These are phyloP conservation scores for Cinclus cinclus DNA, from an alignment of 2,113 vertebrate species.

Conservation along the genomic window DNA sequence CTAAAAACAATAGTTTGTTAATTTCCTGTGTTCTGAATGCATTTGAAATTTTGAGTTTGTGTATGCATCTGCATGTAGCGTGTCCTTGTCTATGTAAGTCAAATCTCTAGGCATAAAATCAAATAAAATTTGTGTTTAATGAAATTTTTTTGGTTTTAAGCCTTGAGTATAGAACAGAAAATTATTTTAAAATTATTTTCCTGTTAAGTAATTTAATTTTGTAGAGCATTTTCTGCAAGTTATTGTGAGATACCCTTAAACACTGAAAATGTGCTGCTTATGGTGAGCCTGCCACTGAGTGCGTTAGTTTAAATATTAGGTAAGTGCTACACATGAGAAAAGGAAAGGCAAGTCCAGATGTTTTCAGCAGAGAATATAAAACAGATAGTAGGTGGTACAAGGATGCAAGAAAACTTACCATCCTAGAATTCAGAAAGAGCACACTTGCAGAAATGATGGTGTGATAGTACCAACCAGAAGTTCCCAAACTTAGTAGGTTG, in stretches of 20 bases:
- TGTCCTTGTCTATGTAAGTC: not conserved
- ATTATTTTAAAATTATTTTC: not conserved
- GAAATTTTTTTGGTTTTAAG: not conserved
- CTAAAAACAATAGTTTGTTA: not conserved
- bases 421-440: not conserved
- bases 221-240: not conserved
- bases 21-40: not conserved
- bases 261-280: not conserved
- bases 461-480: not conserved
- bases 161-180: not conserved
- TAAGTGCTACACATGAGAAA: not conserved
- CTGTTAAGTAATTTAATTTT: not conserved
- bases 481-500: not conserved
- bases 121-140: not conserved
- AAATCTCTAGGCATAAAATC: not conserved
- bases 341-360: not conserved
- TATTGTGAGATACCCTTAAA: not conserved
- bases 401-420: not conserved
- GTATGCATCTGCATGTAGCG: not conserved
- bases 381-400: not conserved
- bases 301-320: not conserved
- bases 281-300: not conserved
- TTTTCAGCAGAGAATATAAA: not conserved
- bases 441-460: not conserved
- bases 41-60: not conserved